These are phyloP conservation scores for Sarcophaga peregrina DNA, from an alignment of 1,140 invertebrate species.

Conservation along the genomic window DNA sequence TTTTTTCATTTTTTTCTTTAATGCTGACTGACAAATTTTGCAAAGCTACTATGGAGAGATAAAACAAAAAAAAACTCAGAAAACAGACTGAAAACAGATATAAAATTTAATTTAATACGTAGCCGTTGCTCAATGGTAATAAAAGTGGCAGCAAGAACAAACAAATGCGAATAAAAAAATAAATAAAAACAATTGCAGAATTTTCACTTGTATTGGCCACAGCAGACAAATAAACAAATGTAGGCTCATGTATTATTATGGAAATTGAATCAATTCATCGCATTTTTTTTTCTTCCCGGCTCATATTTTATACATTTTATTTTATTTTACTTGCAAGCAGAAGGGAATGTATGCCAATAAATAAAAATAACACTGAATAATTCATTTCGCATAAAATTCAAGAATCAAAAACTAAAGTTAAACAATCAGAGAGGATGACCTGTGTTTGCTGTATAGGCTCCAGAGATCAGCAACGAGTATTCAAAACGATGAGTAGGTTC, in stretches of 20 bases:
- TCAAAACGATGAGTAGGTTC: no score
- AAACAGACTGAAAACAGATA: neutral
- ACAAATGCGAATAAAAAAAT: neutral
- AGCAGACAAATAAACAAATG: conserved; percentile 16
- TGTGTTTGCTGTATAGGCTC: no score
- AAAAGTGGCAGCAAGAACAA: neutral
- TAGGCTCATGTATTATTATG: neutral
- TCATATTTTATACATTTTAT: neutral
- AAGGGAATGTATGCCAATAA: neutral
- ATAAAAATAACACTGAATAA: neutral
- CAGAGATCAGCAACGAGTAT: no score
- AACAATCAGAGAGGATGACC: no score
- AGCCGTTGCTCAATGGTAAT: neutral
- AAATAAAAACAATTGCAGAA: neutral
- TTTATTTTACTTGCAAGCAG: neutral
- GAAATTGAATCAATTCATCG: neutral
- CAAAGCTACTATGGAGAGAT: neutral
- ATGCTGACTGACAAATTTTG: conserved; percentile 10
- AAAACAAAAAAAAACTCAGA: neutral
- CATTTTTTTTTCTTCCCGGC: no score
- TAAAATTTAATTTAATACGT: no score
- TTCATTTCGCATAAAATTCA: no score
- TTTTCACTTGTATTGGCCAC: conserved; percentile 3
- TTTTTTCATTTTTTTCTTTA: neutral
- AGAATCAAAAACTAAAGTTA: no score